phyloP scores from a whole-genome alignment of 1,140 invertebrate species.

The Himalopsyche phryganea region DNA sequence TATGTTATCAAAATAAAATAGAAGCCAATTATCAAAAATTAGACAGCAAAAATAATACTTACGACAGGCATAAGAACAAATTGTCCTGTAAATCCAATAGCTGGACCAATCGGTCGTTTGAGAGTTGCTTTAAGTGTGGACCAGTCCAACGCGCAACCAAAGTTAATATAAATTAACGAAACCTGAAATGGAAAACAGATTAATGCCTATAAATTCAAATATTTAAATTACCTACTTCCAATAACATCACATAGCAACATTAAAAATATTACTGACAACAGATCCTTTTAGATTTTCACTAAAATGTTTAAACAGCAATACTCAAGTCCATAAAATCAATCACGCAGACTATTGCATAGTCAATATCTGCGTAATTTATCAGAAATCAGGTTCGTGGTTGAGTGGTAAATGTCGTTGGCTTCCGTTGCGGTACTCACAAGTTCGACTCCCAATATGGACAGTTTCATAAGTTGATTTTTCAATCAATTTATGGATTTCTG shows the following conservation, averaged over 20 bases:
- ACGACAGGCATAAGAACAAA: conserved; percentile 89
- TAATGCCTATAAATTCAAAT: background rate
- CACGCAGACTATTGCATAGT: no score
- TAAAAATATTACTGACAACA: background rate
- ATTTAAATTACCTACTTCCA: no score
- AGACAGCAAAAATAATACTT: conserved; percentile 50
- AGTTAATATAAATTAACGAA: conserved; percentile 85
- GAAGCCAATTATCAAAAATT: no score
- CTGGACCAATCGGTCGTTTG: conserved; percentile 74
- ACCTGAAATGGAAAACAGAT: conserved; percentile 38
- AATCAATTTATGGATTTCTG: no score
- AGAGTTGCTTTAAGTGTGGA: conserved; percentile 66
- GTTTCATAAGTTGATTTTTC: no score
- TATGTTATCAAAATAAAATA: no score
- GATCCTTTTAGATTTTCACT: background rate
- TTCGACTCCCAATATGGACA: no score
- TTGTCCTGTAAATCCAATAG: conserved; percentile 79
- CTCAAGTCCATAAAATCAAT: no score
- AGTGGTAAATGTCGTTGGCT: no score
- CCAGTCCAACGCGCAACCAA: conserved; percentile 87
- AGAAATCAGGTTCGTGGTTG: no score
- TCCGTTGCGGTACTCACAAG: no score
- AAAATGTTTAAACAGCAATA: background rate
- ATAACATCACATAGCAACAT: background rate
- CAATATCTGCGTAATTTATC: no score